Evolutionary conservation across 1,140 invertebrate genomes (phyloP), one percentile per base, ranked within the genome.

Genomic region (Temnothorax nylanderi): DNA sequence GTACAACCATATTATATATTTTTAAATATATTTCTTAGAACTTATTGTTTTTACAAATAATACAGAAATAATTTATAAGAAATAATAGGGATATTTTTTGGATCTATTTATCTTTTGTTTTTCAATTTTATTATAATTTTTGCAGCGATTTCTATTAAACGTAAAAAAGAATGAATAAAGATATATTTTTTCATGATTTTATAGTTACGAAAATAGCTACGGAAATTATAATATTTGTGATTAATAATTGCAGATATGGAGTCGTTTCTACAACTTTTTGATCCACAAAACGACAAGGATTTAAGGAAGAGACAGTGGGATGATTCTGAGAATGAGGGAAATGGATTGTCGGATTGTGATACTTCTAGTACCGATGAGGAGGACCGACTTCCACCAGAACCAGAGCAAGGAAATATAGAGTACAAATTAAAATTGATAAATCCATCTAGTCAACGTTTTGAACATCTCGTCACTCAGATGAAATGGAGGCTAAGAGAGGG

Each of bases 371-470:
- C 86, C 3, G 92, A 94, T n/a, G 96, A 96, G 4, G 95, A 96
- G 51, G 97, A 97, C 7, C 95, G 94, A 60, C 91, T 99, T 47
- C 98, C 99, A 0, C 98, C 98, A 0, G 98, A 99, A 94, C 98
- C 98, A 0, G 97, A 98, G 92, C 96, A 98, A 81, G 98, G 98
- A 8, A 99, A 99, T 95, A 97, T 99, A 47, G 98, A 99, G 94
- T 99, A 99, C 94, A 99, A 99, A 95, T 94, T 99, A 65, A 99
- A 99, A 93, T 95, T 98, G 77, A 97, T 98, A 3, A 98, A 97
- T 94, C 97, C 98, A 1, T 98, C 98, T 11, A 97, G 97, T 94
- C 97, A 98, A 90, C 96, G 98, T 67, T 98, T 99, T 93, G 97
- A 99, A 94, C 98, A 98, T 94, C 95, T 99, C 44, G 98, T 99